Conservation (phyloP, 2,113 vertebrate species). For the Circaetus gallicus region DNA sequence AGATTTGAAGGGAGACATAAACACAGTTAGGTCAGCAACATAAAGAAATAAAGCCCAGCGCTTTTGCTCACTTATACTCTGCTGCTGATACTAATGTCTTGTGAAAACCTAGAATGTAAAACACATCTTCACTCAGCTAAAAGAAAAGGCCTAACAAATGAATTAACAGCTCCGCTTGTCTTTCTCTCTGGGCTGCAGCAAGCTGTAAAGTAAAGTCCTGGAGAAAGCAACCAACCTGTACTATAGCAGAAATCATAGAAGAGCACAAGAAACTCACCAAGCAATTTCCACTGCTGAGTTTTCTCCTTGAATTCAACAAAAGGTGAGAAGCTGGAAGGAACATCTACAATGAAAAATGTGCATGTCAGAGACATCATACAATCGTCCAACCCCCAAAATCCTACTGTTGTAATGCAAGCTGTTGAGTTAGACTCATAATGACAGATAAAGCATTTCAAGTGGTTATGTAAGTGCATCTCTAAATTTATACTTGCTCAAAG, state of each 20-base stretch:
- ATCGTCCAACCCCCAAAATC: not conserved
- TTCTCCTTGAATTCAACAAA: conserved; percentile 93
- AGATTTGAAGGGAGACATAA: not conserved
- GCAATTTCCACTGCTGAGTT: conserved; percentile 92
- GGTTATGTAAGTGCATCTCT: not conserved
- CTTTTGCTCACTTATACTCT: not conserved
- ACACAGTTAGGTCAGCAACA: not conserved
- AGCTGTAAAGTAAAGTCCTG: not conserved
- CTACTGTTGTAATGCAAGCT: not conserved
- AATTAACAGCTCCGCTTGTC: not conserved
- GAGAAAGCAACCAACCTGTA: not conserved
- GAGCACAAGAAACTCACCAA: conserved; percentile 75
- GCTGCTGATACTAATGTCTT: not conserved
- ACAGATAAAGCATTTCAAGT: not conserved
- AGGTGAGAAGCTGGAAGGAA: conserved; percentile 87
- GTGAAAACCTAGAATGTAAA: not conserved
- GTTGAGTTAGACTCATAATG: not conserved
- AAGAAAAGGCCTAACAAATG: not conserved
- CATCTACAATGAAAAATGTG: conserved; percentile 55
- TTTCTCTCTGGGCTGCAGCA: not conserved
- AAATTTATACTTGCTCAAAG: not conserved
- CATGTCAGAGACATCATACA: not conserved
- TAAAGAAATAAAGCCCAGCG: not conserved
- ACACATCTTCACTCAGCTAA: not conserved
- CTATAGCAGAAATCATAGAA: fast-evolving